Evolutionary conservation across 2,797 vertebrate genomes (phyloP), one percentile per base, ranked within the genome.

Genomic region (Gouania willdenowi): DNA sequence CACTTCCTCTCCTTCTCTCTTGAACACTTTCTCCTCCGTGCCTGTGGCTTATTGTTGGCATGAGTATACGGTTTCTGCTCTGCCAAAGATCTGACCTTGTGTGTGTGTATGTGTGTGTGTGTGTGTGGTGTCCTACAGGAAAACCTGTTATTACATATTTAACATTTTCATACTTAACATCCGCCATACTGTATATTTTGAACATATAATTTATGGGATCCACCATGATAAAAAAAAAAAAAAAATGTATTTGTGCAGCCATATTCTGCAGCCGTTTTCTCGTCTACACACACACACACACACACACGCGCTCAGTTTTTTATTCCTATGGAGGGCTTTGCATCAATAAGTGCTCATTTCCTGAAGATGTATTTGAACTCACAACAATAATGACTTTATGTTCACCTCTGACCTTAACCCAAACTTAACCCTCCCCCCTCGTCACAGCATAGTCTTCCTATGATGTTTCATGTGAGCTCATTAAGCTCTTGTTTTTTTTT

Each of bases 21-120:
- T 23, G 13, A n/a, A 37, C 58, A 47, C 46, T 67, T 63, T 73
- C 59, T 14, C 73, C 59, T 14, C 43, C 50, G 33, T 26, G 25
- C 46, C 33, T 51, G 26, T 21, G 22, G 13, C 15, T 34, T 28
- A 39, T 63, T 66, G 58, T 69, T 56, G 27, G 35, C 4, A 8
- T 18, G 41, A 25, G 40, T 12, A 11, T 31, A 13, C 13, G 4
- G 39, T 50, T 78, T 63, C 53, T 66, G 68, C 28, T 29, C 4
- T 2, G 4, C 24, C 25, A 6, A 18, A 43, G 26, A 42, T 65
- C 34, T 56, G 55, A 71, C 65, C 60, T 64, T 27, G 43, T 50
- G 36, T 35, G 17, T 14, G n/a, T n/a, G n/a, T n/a, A n/a, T n/a
- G n/a, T n/a, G n/a, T n/a, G n/a, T n/a, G n/a, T n/a, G n/a, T n/a